These are phyloP conservation scores for Furnarius figulus DNA, from an alignment of 2,113 vertebrate species.

Conservation along the genomic window DNA sequence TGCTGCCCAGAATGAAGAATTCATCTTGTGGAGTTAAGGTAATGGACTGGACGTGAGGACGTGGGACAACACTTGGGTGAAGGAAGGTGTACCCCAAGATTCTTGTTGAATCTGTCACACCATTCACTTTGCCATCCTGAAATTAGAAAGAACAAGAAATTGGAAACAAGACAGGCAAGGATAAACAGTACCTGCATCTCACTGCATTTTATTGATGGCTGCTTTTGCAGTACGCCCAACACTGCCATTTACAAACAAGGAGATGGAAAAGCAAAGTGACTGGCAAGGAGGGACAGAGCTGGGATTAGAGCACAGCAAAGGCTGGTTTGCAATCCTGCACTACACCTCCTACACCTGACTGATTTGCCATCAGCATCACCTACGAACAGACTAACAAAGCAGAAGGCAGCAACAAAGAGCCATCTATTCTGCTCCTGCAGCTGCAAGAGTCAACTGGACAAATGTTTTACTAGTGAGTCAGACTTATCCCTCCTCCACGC, in stretches of 20 bases:
- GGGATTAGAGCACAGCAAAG: neutral
- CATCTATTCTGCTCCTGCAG: slow-evolving; percentile 27
- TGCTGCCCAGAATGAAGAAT: slow-evolving; percentile 96
- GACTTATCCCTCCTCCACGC: slow-evolving; percentile 11
- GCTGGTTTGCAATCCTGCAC: neutral
- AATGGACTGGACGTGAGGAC: slow-evolving; percentile 91
- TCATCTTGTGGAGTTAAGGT: slow-evolving; percentile 92
- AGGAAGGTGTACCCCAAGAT: slow-evolving; percentile 98
- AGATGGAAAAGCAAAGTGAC: neutral
- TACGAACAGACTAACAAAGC: neutral
- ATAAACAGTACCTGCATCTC: neutral
- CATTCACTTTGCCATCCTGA: slow-evolving; percentile 98
- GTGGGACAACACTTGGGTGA: slow-evolving; percentile 91
- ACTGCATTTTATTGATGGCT: neutral
- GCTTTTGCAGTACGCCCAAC: neutral
- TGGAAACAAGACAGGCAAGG: neutral
- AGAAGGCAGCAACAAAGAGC: slow-evolving; percentile 13
- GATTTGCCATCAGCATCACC: slow-evolving; percentile 14
- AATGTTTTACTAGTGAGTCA: slow-evolving; percentile 45
- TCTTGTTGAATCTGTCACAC: slow-evolving; percentile 94
- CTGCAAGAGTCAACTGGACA: slow-evolving; percentile 22
- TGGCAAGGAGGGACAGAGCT: neutral
- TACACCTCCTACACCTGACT: neutral
- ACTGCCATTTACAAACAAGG: neutral
- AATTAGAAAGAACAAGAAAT: neutral